Percentiles rank a stretch among this genome's conserved stretches.
Evolutionary conservation across 2,797 vertebrate genomes (phyloP).

Genomic region (Anas acuta): DNA sequence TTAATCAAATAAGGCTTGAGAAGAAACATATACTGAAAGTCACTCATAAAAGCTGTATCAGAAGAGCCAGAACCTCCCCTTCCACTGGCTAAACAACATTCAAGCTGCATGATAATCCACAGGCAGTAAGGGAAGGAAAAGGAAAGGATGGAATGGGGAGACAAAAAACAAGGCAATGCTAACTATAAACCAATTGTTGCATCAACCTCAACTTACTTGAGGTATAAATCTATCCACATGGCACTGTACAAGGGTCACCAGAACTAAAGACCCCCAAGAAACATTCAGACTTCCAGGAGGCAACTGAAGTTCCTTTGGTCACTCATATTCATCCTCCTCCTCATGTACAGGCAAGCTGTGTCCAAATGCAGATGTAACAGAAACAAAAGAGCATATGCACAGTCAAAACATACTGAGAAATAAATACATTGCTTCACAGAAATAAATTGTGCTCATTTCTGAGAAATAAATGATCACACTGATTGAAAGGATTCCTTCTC

Average conservation of each 20-base stretch:
- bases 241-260: not conserved
- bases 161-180: not conserved
- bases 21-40: not conserved
- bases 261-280: not conserved
- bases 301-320: not conserved
- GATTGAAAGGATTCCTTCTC: not conserved
- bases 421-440: not conserved
- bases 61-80: not conserved
- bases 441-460: not conserved
- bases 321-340: not conserved
- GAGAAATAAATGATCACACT: not conserved
- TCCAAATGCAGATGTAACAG: not conserved
- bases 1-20: slow-evolving; percentile 50
- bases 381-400: not conserved
- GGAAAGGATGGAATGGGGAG: not conserved
- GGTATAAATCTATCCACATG: not conserved
- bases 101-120: not conserved
- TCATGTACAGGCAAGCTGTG: not conserved
- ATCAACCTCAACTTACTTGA: not conserved
- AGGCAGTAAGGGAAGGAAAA: not conserved
- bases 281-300: not conserved
- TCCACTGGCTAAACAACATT: not conserved
- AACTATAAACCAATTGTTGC: not conserved
- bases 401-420: not conserved
- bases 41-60: not conserved